Base-by-base conservation (phyloP, 2,797 vertebrate species). In the Salmo trutta region DNA sequence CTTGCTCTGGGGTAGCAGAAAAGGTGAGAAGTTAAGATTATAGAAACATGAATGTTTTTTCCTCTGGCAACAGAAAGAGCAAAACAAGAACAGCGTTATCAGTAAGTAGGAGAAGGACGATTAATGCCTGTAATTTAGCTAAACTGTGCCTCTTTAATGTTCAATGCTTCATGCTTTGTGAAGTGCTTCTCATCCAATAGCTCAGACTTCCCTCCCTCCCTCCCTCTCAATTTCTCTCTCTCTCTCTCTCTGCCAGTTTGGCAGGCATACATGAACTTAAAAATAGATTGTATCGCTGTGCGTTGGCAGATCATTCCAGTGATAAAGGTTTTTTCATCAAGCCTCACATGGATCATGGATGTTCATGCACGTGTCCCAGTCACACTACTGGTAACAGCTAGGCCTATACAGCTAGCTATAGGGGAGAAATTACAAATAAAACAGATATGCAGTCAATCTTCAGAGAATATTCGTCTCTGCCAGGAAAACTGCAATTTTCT, bases 211-310 rank as follows among this genome's bases (percentile, higher is more conserved):
- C 33, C 6, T 4, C 33, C 6, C 33, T 36, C 33, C 5, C 33
- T 33, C 31, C 4, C 5, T 33, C n/a, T n/a, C n/a, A n/a, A n/a
- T n/a, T n/a, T 4, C 33, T 31, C 29, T 0, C 33, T 19, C 41
- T 7, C 62, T 47, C 47, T 24, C 62, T 65, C 64, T 52, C 17
- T 54, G 64, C 75, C 29, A 16, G 33, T 56, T n/a, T 72, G 54
- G 76, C 64, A 68, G 27, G 27, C 64, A 54, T 68, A 53, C 64
- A 53, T 53, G 41, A 68, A 75, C 17, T 75, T 68, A 75, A 75
- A 54, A 67, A 68, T 68, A 41, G 64, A 75, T 68, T 66, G 47
- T 21, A 31, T 66, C 19, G 17, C 64, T 68, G 51, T 67, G 74
- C 24, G 65, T 67, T 68, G 47, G 64, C 64, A 75, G 64, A 68